Evolutionary conservation across 2,113 vertebrate genomes (phyloP).

Genomic region (Cichladusa arquata): DNA sequence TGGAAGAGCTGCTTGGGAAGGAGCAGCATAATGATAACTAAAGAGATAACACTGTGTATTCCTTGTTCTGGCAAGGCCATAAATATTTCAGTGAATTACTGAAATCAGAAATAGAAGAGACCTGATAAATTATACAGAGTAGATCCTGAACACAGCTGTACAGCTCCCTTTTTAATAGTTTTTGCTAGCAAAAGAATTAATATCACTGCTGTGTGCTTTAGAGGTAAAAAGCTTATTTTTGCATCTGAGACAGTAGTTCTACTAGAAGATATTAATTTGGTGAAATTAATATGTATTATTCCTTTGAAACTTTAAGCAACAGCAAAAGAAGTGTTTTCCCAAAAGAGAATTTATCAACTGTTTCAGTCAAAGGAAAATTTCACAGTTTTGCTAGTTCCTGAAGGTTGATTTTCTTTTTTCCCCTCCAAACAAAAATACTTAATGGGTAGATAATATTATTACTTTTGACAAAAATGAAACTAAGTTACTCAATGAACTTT

Average conservation of each 20-base stretch:
- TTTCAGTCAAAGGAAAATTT: background rate
- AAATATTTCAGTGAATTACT: constrained; percentile 27
- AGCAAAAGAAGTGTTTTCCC: background rate
- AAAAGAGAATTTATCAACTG: background rate
- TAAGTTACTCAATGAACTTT: background rate
- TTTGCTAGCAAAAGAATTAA: background rate
- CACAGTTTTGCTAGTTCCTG: background rate
- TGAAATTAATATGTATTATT: background rate
- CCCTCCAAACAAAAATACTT: background rate
- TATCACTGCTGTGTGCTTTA: background rate
- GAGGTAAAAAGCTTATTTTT: background rate
- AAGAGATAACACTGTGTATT: background rate
- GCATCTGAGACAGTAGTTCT: background rate
- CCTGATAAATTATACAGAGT: background rate
- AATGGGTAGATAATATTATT: background rate
- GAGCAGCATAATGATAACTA: background rate
- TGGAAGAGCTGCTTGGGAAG: background rate
- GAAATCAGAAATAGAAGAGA: constrained; percentile 6
- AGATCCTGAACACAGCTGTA: background rate
- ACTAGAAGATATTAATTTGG: background rate
- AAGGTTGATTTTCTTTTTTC: background rate
- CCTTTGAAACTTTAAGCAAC: background rate
- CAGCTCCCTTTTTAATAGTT: background rate
- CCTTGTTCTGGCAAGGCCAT: constrained; percentile 11
- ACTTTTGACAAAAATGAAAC: background rate